Percentiles rank a stretch among this genome's conserved stretches.
These are phyloP conservation scores for Megalonaias nervosa DNA, from an alignment of 1,140 invertebrate genomes.

Conservation along the genomic window DNA sequence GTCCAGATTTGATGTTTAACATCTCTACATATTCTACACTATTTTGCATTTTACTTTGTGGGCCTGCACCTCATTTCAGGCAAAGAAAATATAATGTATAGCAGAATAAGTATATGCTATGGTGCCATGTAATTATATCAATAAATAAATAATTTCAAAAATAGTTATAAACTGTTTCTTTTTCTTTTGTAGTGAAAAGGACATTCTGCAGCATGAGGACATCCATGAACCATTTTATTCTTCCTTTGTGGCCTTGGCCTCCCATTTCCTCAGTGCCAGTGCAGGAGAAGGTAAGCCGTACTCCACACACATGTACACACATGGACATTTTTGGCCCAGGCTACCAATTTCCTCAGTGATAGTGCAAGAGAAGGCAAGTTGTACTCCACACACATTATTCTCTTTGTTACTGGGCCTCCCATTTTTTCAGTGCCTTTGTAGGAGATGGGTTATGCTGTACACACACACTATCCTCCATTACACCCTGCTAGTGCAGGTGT, in stretches of 20 bases:
- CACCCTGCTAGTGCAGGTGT: too few species aligned
- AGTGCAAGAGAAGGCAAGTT: slow-evolving; percentile 79
- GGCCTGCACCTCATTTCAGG: neutral
- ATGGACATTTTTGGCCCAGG: slow-evolving; percentile 79
- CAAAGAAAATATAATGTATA: neutral
- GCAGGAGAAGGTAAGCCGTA: slow-evolving; percentile 79
- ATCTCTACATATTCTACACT: too few species aligned
- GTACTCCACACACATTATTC: neutral
- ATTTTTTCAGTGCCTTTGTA: neutral
- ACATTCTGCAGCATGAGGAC: slow-evolving; percentile 82
- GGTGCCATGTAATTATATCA: neutral
- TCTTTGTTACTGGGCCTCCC: too few species aligned
- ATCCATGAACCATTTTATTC: slow-evolving; percentile 84
- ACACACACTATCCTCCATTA: too few species aligned
- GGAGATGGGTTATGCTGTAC: neutral
- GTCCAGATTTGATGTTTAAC: too few species aligned
- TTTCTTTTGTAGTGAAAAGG: slow-evolving; percentile 79
- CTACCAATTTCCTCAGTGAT: slow-evolving; percentile 82
- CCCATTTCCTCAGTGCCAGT: slow-evolving; percentile 82
- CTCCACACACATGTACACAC: neutral
- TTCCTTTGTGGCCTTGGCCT: slow-evolving; percentile 82
- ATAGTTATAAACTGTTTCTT: slow-evolving; percentile 29
- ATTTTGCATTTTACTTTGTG: too few species aligned
- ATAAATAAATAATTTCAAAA: neutral
- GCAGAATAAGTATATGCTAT: neutral